Evolutionary conservation across 2,888 invertebrate species (phyloP).

Genomic region (Archips xylosteana): DNA sequence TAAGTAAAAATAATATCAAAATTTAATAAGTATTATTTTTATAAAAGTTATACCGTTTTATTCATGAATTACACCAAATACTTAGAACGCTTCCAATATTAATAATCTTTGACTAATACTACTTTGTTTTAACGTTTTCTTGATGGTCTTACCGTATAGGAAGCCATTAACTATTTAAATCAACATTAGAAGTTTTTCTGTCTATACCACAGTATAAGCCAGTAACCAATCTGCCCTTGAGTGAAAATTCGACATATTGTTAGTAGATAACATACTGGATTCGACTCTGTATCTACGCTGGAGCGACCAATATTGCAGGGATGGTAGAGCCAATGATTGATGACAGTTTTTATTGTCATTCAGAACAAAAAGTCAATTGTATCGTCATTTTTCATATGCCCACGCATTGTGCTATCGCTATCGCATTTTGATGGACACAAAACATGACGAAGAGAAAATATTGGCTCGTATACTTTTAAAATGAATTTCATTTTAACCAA

Average conservation of each 20-base stretch:
- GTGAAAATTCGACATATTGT: neutral
- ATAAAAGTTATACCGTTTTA: no score
- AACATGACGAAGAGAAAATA: neutral
- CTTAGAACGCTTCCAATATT: neutral
- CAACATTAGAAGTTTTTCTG: neutral
- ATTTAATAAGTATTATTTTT: no score
- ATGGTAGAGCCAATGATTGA: slow-evolving; percentile 27
- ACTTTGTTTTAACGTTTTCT: slow-evolving; percentile 2
- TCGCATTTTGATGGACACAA: slow-evolving; percentile 5
- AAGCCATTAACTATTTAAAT: neutral
- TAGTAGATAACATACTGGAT: neutral
- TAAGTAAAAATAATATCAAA: no score
- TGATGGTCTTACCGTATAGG: neutral
- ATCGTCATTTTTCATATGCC: slow-evolving; percentile 19
- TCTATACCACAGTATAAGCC: neutral
- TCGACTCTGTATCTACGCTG: neutral
- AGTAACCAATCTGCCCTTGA: neutral
- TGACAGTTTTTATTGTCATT: slow-evolving; percentile 20
- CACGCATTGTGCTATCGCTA: neutral
- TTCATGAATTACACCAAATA: neutral
- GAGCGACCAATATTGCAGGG: neutral
- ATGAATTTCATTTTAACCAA: neutral
- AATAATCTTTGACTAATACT: no score
- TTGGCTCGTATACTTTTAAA: neutral
- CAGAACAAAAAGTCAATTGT: slow-evolving; percentile 25